Conservation (phyloP, 2,888 invertebrate genomes). For the Drosophila cracens region DNA sequence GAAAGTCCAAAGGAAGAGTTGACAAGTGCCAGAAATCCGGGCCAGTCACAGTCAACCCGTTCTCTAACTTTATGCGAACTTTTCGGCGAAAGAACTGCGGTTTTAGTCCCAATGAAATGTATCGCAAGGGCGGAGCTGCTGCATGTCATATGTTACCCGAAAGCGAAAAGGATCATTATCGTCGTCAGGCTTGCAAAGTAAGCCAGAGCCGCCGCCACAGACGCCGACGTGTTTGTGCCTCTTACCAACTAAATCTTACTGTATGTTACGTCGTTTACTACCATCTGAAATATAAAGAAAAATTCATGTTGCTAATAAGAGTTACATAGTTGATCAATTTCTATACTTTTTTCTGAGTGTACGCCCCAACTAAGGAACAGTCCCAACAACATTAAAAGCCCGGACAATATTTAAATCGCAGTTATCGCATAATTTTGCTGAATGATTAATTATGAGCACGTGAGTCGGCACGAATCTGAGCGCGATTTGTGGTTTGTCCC, state of each 20-base stretch:
- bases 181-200: not conserved
- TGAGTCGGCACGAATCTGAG: conserved; percentile 36
- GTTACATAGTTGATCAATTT: not conserved
- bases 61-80: not conserved
- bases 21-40: not conserved
- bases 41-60: not conserved
- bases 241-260: too few relatives aligned
- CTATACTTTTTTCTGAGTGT: not conserved
- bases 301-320: too few relatives aligned
- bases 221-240: too few relatives aligned
- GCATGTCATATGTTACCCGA: not conserved
- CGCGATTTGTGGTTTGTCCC: conserved; percentile 13
- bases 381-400: not conserved
- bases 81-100: not conserved
- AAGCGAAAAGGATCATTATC: not conserved
- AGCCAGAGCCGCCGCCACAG: too few relatives aligned
- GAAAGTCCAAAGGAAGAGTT: not conserved
- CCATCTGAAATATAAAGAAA: too few relatives aligned
- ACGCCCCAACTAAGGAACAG: not conserved
- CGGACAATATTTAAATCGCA: conserved; percentile 29
- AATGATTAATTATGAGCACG: conserved; percentile 47
- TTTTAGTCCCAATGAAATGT: not conserved
- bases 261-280: too few relatives aligned
- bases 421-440: conserved; percentile 34
- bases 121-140: not conserved